Evolutionary conservation across 2,797 vertebrate species (phyloP).

Genomic region (Enteromius unitaeniatus): DNA sequence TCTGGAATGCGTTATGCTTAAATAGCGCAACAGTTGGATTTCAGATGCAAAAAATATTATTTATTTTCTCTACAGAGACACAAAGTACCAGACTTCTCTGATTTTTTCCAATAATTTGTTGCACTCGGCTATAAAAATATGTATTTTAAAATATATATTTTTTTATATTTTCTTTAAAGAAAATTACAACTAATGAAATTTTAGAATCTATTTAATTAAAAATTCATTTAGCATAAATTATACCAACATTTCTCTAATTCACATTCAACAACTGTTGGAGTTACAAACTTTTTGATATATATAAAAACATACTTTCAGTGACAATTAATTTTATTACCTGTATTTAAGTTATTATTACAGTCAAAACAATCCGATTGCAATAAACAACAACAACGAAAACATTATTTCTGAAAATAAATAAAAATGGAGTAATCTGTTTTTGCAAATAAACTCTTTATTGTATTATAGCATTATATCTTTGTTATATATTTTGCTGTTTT

Average conservation of each 20-base stretch:
- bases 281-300: too few relatives aligned
- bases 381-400: too few relatives aligned
- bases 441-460: too few relatives aligned
- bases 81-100: neutral
- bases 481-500: too few relatives aligned
- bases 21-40: neutral
- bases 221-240: neutral
- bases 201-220: neutral
- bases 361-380: too few relatives aligned
- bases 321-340: too few relatives aligned
- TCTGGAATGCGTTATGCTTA: neutral
- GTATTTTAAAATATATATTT: too few relatives aligned
- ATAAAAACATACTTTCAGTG: too few relatives aligned
- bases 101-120: neutral
- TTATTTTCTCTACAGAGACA: neutral
- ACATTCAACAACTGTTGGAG: neutral
- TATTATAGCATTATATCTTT: too few relatives aligned
- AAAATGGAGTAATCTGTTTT: too few relatives aligned
- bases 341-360: too few relatives aligned
- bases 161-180: neutral
- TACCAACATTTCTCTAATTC: neutral
- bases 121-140: neutral
- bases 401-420: too few relatives aligned
- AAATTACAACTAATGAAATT: neutral
- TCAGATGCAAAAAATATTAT: neutral